These are phyloP conservation scores for Macrobrachium nipponense DNA, from an alignment of 1,140 invertebrate genomes.

Conservation along the genomic window DNA sequence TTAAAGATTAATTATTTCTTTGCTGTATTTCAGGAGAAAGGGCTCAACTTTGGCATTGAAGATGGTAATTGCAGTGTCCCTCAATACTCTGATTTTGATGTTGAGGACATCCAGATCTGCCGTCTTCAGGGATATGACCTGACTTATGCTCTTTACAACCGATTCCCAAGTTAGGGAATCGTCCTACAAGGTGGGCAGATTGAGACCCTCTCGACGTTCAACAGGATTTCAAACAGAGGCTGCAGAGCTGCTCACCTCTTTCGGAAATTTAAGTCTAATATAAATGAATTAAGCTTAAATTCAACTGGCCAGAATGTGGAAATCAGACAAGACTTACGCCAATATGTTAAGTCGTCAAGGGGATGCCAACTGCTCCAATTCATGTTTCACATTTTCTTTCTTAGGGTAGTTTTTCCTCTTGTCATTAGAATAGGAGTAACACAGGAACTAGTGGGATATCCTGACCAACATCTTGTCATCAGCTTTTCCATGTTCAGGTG, in stretches of 20 bases:
- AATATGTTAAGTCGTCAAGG: conserved; percentile 25
- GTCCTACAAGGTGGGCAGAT: conserved; percentile 33
- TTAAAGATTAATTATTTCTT: neutral
- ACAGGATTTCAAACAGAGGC: neutral
- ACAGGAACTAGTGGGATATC: conserved; percentile 18
- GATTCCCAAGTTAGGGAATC: conserved; percentile 58
- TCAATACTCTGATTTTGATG: conserved; percentile 55
- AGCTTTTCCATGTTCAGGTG: conserved; percentile 11
- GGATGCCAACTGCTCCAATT: conserved; percentile 42
- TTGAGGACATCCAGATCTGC: conserved; percentile 57
- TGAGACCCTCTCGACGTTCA: conserved; percentile 35
- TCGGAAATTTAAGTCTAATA: neutral
- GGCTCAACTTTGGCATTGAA: conserved; percentile 52
- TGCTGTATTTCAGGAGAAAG: conserved; percentile 38
- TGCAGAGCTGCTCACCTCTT: conserved; percentile 17
- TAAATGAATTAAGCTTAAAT: neutral
- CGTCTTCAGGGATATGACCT: conserved; percentile 52
- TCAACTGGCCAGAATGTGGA: conserved; percentile 6
- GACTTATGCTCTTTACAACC: conserved; percentile 55
- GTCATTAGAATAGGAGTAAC: conserved; percentile 47
- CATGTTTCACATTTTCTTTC: conserved; percentile 23
- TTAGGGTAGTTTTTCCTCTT: conserved; percentile 36
- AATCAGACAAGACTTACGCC: neutral
- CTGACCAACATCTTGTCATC: conserved; percentile 22
- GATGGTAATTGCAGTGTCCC: conserved; percentile 54